Evolutionary conservation across 2,888 invertebrate genomes (phyloP), one percentile per base, ranked within the genome.

Genomic region (Rhaphigaster nebulosa): DNA sequence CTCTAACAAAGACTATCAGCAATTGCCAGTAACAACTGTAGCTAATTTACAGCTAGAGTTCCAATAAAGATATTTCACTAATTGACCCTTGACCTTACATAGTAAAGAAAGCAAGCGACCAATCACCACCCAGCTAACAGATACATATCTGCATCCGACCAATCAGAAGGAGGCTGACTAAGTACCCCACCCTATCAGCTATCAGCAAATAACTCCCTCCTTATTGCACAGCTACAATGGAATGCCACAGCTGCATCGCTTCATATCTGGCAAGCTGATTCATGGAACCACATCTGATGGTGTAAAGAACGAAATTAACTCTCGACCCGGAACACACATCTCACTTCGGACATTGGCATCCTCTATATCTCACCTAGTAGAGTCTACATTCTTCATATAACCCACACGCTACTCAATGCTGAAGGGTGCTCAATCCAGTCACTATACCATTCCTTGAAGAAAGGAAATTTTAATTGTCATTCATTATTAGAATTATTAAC

Each of bases 141-240:
- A 76, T 76, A 76, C 70, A 76, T 76, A 76, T 76, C 70, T 76
- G 34, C 34, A 76, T 38, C 70, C 34, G 70, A 76, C 70, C 70
- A 76, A 76, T 76, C 70, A 76, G 70, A 76, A 76, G 38, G 34
- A 8, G 70, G 70, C 70, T 76, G 70, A 76, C 70, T 76, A 76
- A 76, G 70, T 76, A 76, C 38, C 70, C 70, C 20, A 20, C 20
- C 34, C 70, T 76, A 76, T 76, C 70, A 38, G 34, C 70, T 76
- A 76, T 76, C 70, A 76, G 70, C 70, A 76, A 76, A 76, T 76
- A 76, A 76, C 70, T 76, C 70, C 70, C 70, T 76, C 34, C 70
- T 76, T 76, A 76, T 76, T 76, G 70, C 70, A 23, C 8, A 1
- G 38, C 34, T 38, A 76, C 70, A 76, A 76, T 6, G 70, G 70